These are phyloP conservation scores for Teleogryllus occipitalis DNA, from an alignment of 1,140 invertebrate genomes.

Conservation along the genomic window DNA sequence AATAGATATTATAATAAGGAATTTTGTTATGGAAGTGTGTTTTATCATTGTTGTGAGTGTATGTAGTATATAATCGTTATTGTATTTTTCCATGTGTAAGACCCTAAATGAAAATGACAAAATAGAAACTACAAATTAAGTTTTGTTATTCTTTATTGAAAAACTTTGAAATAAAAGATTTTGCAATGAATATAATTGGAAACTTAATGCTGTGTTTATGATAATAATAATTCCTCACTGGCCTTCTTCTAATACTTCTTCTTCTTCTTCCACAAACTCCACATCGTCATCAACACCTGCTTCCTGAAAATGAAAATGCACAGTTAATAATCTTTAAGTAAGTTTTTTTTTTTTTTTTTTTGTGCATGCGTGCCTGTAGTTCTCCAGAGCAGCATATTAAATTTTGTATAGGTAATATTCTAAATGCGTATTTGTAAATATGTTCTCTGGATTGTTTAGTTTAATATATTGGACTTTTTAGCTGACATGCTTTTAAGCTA, in stretches of 20 bases:
- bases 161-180: not conserved
- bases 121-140: not conserved
- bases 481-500: no score
- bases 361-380: no score
- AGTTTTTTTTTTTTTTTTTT: no score
- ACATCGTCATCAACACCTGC: slow-evolving; percentile 32
- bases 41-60: not conserved
- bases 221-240: slow-evolving; percentile 10
- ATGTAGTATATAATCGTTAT: not conserved
- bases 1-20: not conserved
- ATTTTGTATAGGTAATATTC: no score
- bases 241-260: slow-evolving; percentile 24
- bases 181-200: not conserved
- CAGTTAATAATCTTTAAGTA: no score
- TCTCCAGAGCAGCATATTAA: no score
- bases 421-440: no score
- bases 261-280: slow-evolving; percentile 32
- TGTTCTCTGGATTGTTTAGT: no score
- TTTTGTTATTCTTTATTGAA: not conserved
- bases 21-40: not conserved
- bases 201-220: not conserved
- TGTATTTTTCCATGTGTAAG: not conserved
- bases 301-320: slow-evolving; percentile 24
- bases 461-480: no score
- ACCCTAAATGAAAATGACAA: not conserved